Base-by-base conservation (phyloP, 2,113 vertebrate genomes). In the Rhinichthys klamathensis region DNA sequence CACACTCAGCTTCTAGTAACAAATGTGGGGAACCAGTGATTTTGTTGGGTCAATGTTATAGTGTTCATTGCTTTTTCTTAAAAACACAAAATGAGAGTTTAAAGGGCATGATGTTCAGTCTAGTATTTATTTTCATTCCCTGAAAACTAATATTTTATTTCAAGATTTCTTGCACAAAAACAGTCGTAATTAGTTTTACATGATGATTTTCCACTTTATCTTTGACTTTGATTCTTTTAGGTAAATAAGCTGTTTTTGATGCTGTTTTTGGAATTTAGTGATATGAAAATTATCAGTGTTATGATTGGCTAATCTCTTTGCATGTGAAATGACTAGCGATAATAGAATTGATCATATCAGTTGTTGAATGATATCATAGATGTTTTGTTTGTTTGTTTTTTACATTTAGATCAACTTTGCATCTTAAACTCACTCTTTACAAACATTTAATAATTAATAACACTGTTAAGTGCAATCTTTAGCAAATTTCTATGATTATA, bases 11-110 rank as follows among this genome's bases (percentile, higher is more conserved):
- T 25, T 27, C 27, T 41, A 63, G 83, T 38, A 54, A 79, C 7
- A 76, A 65, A 88, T 54, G 56, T 8, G 23, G 25, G 15, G 35
- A 75, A 88, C 35, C 63, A 18, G 15, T 61, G 73, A 79, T 79
- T 67, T 72, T 56, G 18, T 56, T 84, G 74, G 67, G 76, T 61
- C 44, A 35, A 32, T 69, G 27, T 54, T 30, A 30, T 82, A 56
- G 16, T 58, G 75, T 60, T 74, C n/a, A 60, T 67, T n/a, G 58
- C 56, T 84, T 87, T 90, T n/a, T 79, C 74, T 35, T 30, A 85
- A 87, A 67, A 21, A 83, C 41, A 25, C 38, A 51, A 76, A 70
- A 86, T 79, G 27, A 73, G 79, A 83, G 7, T 61, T 80, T 65
- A 80, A 65, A 65, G 58, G n/a, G 4, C 15, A 46, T 27, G n/a